Conservation (phyloP, 2,888 invertebrate genomes). For the Slavum lentiscoides region DNA sequence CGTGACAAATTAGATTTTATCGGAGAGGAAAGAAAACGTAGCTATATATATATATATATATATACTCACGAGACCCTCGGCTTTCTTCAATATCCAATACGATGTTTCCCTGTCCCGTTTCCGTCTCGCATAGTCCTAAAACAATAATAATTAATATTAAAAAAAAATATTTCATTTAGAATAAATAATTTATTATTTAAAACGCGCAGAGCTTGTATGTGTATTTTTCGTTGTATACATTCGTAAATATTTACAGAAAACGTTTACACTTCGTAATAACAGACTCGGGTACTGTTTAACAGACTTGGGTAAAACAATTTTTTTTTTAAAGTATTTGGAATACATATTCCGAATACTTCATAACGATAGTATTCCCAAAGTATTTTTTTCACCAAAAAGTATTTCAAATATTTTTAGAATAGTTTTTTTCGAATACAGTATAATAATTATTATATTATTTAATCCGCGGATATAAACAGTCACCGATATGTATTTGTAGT, state of each 20-base stretch:
- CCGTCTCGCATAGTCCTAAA: conserved; percentile 76
- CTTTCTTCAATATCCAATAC: conserved; percentile 90
- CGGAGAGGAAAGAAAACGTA: conserved; percentile 10
- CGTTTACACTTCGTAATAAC: background rate
- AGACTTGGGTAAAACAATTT: no score
- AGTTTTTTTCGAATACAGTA: no score
- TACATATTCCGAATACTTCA: no score
- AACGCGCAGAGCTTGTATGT: background rate
- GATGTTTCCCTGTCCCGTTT: conserved; percentile 74
- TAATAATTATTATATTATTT: no score
- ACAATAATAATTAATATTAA: conserved; percentile 58
- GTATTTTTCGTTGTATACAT: background rate
- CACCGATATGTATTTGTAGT: no score
- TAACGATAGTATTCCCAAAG: no score
- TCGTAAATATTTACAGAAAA: background rate
- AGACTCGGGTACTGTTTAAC: no score
- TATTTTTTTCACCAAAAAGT: no score
- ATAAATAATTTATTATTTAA: background rate
- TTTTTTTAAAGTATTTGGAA: no score
- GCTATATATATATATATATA: no score
- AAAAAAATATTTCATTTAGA: background rate
- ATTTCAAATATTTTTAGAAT: no score
- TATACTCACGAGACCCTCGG: conserved; percentile 77
- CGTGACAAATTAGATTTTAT: conserved; percentile 33
- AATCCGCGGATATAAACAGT: no score